Base-by-base conservation (phyloP, 2,888 invertebrate species). In the Amblyjoppa proteus region DNA sequence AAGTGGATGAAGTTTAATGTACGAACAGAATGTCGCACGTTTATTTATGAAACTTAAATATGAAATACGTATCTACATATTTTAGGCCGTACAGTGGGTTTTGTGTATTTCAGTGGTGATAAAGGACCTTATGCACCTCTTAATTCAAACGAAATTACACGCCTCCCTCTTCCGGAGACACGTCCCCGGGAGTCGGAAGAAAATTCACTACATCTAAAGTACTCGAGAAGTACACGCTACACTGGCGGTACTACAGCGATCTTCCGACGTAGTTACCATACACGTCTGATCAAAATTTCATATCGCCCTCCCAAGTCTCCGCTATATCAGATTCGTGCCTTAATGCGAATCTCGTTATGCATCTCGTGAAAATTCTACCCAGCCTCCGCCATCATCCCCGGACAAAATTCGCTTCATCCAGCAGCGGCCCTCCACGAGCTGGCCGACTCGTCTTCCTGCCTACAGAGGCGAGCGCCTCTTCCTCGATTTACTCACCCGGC, bases 261-360 rank as follows among this genome's bases (percentile, higher is more conserved):
- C 6, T 61, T n/a, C 45, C 31, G 16, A 7, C 16, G 71, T 28
- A 49, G 45, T 45, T 56, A 71, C 82, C 28, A 5, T 61, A 61
- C 73, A 79, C 83, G 79, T 83, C 85, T 88, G 87, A 90, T 91
- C 88, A 92, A 92, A 90, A 89, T 90, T 91, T 92, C 90, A 91
- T 91, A 88, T 68, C 53, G 28, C 41, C 78, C 77, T 70, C 70
- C 73, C 86, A 53, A 84, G 83, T 85, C 75, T 84, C 76, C 31
- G 66, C 88, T 87, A 89, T 91, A 90, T 91, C 80, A 81, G 89
- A 91, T 88, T 90, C 91, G 87, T 88, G 89, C 89, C 89, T 90
- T 90, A 90, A 91, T 91, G 89, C 89, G 89, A 90, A 91, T 90
- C 90, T 90, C 89, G 90, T 91, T 90, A 91, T 89, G 87, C 89